These are phyloP conservation scores for Drosophila atroscutellata DNA, from an alignment of 2,888 invertebrate species.

Conservation along the genomic window DNA sequence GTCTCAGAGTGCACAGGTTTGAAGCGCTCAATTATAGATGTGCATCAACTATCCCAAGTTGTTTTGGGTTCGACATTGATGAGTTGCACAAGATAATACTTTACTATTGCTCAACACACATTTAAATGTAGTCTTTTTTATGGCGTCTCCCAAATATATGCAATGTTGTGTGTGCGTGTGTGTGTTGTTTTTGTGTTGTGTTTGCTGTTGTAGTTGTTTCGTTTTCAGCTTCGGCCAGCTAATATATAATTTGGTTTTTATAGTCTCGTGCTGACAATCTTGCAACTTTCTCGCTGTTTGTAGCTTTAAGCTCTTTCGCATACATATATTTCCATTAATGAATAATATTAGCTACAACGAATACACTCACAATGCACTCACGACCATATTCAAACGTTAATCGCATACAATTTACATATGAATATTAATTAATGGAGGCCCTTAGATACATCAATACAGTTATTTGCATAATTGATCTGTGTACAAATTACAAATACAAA, in stretches of 20 bases:
- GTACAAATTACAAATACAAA: neutral
- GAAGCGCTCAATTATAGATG: neutral
- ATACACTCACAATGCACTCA: slow-evolving; percentile 7
- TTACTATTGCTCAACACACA: neutral
- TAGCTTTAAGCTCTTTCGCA: neutral
- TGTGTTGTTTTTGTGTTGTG: neutral
- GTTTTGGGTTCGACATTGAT: neutral
- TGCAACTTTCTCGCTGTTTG: slow-evolving; percentile 20
- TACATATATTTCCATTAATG: neutral
- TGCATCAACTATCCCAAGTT: neutral
- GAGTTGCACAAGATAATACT: neutral
- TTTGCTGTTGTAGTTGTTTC: neutral
- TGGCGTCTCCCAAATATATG: slow-evolving; percentile 7
- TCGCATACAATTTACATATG: neutral
- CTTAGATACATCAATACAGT: slow-evolving; percentile 1
- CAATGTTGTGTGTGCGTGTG: neutral
- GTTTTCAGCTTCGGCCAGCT: slow-evolving; percentile 1
- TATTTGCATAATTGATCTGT: slow-evolving; percentile 3
- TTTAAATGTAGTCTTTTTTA: neutral
- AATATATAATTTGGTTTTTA: slow-evolving; percentile 11
- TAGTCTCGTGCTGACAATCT: neutral
- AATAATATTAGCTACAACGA: neutral
- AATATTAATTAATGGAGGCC: neutral
- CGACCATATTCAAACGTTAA: neutral
- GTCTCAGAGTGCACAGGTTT: neutral